Conservation (phyloP, 2,888 invertebrate genomes). For the Sisyra nigra region DNA sequence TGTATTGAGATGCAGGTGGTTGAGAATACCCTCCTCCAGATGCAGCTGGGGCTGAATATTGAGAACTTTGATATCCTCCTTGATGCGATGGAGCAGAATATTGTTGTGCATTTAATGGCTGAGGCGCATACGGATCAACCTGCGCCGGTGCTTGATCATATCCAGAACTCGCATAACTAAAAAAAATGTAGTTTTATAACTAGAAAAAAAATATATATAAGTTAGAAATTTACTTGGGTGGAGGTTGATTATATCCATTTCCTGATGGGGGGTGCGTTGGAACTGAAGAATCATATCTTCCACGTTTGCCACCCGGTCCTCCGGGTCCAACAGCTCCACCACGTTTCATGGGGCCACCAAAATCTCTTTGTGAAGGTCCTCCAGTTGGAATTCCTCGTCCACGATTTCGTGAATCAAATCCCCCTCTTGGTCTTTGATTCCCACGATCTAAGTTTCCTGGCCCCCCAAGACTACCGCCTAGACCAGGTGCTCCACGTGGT, state of each 20-base stretch:
- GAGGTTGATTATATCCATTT: conserved; percentile 19
- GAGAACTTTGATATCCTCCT: conserved; percentile 7
- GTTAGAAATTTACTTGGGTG: conserved; percentile 13
- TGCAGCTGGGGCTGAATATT: conserved; percentile 7
- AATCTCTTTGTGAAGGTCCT: conserved; percentile 12
- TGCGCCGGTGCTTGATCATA: conserved; percentile 5
- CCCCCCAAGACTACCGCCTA: conserved; percentile 7
- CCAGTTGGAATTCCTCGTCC: conserved; percentile 9
- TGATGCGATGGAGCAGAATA: conserved; percentile 5
- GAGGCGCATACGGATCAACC: conserved; percentile 7
- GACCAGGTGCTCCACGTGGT: conserved; percentile 1
- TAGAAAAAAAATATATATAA: not conserved
- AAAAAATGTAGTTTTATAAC: not conserved
- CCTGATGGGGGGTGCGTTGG: conserved; percentile 2
- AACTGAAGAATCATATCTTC: conserved; percentile 7
- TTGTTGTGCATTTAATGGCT: conserved; percentile 5
- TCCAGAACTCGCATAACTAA: conserved; percentile 4
- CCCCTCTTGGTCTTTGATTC: not conserved
- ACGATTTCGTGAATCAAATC: conserved; percentile 2
- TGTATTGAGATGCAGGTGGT: not conserved
- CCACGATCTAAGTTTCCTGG: not conserved
- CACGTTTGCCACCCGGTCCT: conserved; percentile 15
- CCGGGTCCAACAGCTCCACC: conserved; percentile 16
- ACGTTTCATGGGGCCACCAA: conserved; percentile 13
- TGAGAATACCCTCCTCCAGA: conserved; percentile 6